Conservation (phyloP, 2,797 vertebrate genomes). For the Bovichtus diacanthus region DNA sequence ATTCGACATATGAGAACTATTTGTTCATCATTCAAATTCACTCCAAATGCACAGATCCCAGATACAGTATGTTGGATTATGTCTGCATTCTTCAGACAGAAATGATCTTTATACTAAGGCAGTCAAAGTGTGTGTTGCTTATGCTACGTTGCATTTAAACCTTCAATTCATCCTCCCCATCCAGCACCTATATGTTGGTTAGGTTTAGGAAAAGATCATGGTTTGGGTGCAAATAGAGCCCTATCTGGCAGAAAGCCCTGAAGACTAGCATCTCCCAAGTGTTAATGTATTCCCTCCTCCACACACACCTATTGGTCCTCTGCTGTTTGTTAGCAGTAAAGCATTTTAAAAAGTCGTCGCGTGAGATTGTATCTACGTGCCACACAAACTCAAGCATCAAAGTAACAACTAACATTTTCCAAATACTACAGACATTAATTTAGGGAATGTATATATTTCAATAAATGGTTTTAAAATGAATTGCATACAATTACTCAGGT, state of each 20-base stretch:
- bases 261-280: too few species aligned
- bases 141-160: neutral
- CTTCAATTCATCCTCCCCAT: neutral
- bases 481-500: neutral
- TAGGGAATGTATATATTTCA: neutral
- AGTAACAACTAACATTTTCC: neutral
- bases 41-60: neutral
- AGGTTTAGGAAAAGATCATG: too few species aligned
- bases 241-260: too few species aligned
- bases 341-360: neutral
- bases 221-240: too few species aligned
- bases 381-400: neutral
- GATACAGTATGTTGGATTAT: neutral
- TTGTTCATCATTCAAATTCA: neutral
- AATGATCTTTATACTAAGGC: neutral
- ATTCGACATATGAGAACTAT: neutral
- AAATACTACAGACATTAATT: neutral
- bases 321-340: slow-evolving; percentile 15
- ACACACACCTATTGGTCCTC: slow-evolving; percentile 10
- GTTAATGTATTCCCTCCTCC: neutral
- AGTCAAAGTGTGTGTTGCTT: neutral
- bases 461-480: neutral
- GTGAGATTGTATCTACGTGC: neutral
- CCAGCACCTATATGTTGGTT: too few species aligned
- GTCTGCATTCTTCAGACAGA: neutral